Evolutionary conservation across 2,113 vertebrate genomes (phyloP).

Genomic region (Aspidoscelis tigris): DNA sequence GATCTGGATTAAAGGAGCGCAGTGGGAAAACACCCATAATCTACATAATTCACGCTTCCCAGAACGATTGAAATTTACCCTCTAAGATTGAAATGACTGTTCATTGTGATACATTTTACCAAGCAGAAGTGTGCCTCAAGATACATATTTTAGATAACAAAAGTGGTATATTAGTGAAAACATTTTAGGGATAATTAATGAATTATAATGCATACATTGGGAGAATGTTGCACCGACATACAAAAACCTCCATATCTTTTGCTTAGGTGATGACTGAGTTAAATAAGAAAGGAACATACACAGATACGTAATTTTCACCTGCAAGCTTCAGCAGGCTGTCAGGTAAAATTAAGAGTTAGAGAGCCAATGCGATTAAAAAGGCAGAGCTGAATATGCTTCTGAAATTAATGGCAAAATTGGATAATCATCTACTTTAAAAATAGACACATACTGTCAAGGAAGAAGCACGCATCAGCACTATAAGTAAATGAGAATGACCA

Average conservation of each 20-base stretch:
- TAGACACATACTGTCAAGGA: not conserved
- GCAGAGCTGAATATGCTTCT: not conserved
- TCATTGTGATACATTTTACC: no score
- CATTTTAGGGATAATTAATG: not conserved
- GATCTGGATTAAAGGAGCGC: no score
- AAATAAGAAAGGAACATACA: not conserved
- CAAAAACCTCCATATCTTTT: not conserved
- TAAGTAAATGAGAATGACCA: not conserved
- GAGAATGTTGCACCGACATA: not conserved
- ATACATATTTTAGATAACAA: not conserved
- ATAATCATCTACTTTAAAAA: not conserved
- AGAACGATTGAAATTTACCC: no score
- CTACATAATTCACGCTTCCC: no score
- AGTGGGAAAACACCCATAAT: no score
- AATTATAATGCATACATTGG: not conserved
- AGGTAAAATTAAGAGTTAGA: slow-evolving; percentile 18
- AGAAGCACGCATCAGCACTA: not conserved
- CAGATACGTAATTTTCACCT: slow-evolving; percentile 11
- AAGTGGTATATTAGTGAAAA: not conserved
- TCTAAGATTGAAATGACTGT: no score
- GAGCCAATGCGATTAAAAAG: slow-evolving; percentile 13
- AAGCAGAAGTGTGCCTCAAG: no score
- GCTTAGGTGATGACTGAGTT: slow-evolving; percentile 24
- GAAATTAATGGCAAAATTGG: slow-evolving; percentile 28
- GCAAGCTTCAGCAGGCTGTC: slow-evolving; percentile 1